These are phyloP conservation scores for Rhamnusium bicolor DNA, from an alignment of 2,888 invertebrate genomes.

Conservation along the genomic window DNA sequence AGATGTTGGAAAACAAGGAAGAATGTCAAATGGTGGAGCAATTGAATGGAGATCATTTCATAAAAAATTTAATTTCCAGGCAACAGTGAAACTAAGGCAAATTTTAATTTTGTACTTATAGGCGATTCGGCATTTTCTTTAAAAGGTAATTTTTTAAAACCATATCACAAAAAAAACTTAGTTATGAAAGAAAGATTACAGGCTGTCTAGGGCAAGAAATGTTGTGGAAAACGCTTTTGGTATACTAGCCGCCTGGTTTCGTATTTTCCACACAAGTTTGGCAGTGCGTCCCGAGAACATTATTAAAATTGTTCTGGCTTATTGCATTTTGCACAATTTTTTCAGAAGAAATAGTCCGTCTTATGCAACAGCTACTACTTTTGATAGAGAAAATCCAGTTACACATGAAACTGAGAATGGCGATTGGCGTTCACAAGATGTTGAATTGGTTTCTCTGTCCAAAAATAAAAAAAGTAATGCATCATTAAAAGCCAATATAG, in stretches of 20 bases:
- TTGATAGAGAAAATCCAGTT: slow-evolving; percentile 18
- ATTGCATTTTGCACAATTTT: slow-evolving; percentile 14
- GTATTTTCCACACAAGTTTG: slow-evolving; percentile 27
- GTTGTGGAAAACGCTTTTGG: slow-evolving; percentile 42
- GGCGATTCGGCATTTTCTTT: slow-evolving; percentile 35
- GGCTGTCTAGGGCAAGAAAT: slow-evolving; percentile 32
- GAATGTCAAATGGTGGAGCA: slow-evolving; percentile 12
- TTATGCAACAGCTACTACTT: slow-evolving; percentile 14
- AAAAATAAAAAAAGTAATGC: slow-evolving; percentile 16
- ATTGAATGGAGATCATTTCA: background rate
- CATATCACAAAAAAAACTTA: slow-evolving; percentile 37
- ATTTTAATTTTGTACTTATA: slow-evolving; percentile 24
- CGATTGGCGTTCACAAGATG: slow-evolving; percentile 4
- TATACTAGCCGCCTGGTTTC: slow-evolving; percentile 34
- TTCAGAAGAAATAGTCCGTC: background rate
- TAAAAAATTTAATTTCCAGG: background rate
- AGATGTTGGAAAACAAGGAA: slow-evolving; percentile 14
- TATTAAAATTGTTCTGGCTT: background rate
- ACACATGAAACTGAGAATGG: slow-evolving; percentile 4
- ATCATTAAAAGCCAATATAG: slow-evolving; percentile 7
- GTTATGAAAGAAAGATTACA: slow-evolving; percentile 35
- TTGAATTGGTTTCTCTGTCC: slow-evolving; percentile 13
- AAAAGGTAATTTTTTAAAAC: slow-evolving; percentile 33
- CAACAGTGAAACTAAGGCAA: slow-evolving; percentile 3
- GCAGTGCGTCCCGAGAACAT: background rate